phyloP scores from a whole-genome alignment of 2,888 invertebrate species.

The Bellardia pandia region DNA sequence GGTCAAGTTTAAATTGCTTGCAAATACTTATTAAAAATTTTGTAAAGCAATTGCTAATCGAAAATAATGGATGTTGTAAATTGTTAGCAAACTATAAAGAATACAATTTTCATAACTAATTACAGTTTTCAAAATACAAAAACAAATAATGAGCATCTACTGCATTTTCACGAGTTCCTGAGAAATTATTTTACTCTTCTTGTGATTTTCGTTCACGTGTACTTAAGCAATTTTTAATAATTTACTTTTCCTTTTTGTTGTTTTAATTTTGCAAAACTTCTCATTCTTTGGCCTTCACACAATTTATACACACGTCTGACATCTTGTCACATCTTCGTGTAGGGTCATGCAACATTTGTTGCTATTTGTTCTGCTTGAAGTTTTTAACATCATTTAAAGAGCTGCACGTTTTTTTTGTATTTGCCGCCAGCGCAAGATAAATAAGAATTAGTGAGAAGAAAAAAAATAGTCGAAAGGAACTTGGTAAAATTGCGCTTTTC shows the following conservation, averaged over 20 bases:
- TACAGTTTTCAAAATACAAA: not conserved
- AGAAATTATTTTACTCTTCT: not conserved
- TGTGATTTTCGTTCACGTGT: not conserved
- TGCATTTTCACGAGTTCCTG: not conserved
- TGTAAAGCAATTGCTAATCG: not conserved
- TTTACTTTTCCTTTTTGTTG: constrained; percentile 12
- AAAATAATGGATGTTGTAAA: constrained; percentile 14
- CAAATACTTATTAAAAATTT: not conserved
- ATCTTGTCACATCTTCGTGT: constrained; percentile 12
- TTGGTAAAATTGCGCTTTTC: constrained; percentile 13
- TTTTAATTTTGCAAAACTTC: not conserved
- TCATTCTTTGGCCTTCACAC: not conserved
- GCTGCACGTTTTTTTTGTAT: not conserved
- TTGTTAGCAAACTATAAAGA: not conserved
- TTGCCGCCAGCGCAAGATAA: constrained; percentile 1
- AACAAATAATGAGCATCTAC: not conserved
- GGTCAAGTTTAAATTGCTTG: not conserved
- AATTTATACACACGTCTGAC: constrained; percentile 7
- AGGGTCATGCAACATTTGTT: constrained; percentile 52
- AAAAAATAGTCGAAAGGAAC: not conserved
- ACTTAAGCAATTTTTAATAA: constrained; percentile 28
- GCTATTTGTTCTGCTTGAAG: not conserved
- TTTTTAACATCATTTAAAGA: constrained; percentile 30
- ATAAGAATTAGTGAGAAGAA: constrained; percentile 18
- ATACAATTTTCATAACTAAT: constrained; percentile 12